Percentiles rank a stretch among this genome's conserved stretches.
Evolutionary conservation across 2,113 vertebrate species (phyloP).

Genomic region (Cynocephalus volans): DNA sequence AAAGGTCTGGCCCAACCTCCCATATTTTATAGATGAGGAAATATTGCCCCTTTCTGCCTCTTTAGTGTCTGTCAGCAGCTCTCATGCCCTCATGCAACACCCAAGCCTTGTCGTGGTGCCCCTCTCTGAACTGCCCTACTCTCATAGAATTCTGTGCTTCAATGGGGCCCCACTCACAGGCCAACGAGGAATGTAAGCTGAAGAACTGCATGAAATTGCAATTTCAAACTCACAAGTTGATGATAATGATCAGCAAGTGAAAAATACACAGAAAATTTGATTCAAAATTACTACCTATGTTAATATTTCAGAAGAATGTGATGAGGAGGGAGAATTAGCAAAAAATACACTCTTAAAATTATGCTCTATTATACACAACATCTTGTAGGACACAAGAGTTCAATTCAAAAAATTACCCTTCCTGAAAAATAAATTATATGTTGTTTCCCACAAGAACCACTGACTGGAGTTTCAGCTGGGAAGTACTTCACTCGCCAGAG

Average conservation of each 20-base stretch:
- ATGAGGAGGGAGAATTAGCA: not conserved
- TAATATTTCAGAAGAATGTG: conserved; percentile 50
- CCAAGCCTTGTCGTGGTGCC: not conserved
- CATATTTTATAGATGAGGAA: not conserved
- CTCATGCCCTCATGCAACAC: not conserved
- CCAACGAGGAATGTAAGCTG: not conserved
- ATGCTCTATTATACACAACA: not conserved
- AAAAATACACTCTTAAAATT: conserved; percentile 49
- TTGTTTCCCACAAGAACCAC: conserved; percentile 44
- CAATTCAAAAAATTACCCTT: conserved; percentile 55
- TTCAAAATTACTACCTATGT: conserved; percentile 35
- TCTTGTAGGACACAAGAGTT: not conserved
- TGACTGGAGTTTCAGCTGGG: not conserved
- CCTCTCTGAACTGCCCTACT: not conserved
- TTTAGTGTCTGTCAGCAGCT: not conserved
- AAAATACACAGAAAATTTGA: conserved; percentile 46
- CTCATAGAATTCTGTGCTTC: not conserved
- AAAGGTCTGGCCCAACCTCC: not conserved
- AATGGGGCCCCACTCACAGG: not conserved
- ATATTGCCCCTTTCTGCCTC: not conserved
- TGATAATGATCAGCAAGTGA: conserved; percentile 9
- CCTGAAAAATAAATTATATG: conserved; percentile 36
- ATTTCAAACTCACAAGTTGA: not conserved
- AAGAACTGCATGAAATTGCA: not conserved
- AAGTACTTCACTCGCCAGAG: conserved; percentile 39